Evolutionary conservation across 2,113 vertebrate species (phyloP).

Genomic region (Notarius quadriscutis): DNA sequence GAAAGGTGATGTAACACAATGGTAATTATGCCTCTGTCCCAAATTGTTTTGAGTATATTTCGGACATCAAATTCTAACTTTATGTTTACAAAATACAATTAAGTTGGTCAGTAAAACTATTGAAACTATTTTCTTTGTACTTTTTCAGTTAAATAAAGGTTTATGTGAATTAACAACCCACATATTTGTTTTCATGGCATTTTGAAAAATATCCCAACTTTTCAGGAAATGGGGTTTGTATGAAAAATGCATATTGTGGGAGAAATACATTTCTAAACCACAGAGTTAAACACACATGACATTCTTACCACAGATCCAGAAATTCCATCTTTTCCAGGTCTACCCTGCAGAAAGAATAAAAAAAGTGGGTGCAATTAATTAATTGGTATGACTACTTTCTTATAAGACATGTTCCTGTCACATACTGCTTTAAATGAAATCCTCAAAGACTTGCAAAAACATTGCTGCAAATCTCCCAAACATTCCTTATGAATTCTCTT

Average conservation of each 20-base stretch:
- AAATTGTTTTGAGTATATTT: too few species aligned
- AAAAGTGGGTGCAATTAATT: slow-evolving; percentile 57
- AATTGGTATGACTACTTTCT: background rate
- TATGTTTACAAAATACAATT: too few species aligned
- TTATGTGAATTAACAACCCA: too few species aligned
- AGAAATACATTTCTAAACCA: background rate
- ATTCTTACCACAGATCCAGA: slow-evolving; percentile 75
- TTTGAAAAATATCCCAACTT: too few species aligned
- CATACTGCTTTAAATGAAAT: background rate
- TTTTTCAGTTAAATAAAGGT: too few species aligned
- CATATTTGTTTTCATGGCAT: too few species aligned
- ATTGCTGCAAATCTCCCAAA: background rate
- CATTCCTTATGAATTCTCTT: background rate
- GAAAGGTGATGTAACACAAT: too few species aligned
- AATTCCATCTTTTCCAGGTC: slow-evolving; percentile 77
- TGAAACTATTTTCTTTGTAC: too few species aligned
- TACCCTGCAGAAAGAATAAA: slow-evolving; percentile 66
- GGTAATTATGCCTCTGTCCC: too few species aligned
- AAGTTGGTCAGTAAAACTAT: too few species aligned
- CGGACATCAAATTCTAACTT: too few species aligned
- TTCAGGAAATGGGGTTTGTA: too few species aligned
- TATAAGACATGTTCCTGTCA: background rate
- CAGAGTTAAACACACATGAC: background rate
- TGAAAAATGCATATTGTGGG: background rate
- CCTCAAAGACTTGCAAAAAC: background rate